These are phyloP conservation scores for Scophthalmus maximus DNA, from an alignment of 2,113 vertebrate genomes.

Conservation along the genomic window DNA sequence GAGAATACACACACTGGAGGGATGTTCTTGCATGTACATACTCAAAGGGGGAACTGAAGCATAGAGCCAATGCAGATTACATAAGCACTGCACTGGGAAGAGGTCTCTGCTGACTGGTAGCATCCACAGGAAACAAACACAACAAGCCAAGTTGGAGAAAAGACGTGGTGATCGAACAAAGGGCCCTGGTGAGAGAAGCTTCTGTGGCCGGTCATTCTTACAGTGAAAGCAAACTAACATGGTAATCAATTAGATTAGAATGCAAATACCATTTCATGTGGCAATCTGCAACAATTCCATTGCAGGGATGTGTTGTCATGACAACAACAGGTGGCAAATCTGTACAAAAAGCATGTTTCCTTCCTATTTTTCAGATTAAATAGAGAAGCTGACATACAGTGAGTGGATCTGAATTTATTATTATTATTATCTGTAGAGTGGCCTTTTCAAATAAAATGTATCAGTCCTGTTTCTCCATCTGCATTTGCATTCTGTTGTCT, in stretches of 20 bases:
- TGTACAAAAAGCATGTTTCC: constrained; percentile 4
- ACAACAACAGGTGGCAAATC: constrained; percentile 65
- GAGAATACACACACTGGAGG: constrained; percentile 56
- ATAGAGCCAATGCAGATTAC: constrained; percentile 67
- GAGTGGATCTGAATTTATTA: not conserved
- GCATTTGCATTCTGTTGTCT: not conserved
- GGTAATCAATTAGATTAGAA: too few relatives aligned
- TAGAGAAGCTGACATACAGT: not conserved
- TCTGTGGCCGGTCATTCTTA: too few relatives aligned
- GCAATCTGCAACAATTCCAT: constrained; percentile 24
- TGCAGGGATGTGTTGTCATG: constrained; percentile 68
- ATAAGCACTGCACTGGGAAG: constrained; percentile 66
- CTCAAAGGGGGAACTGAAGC: constrained; percentile 66
- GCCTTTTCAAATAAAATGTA: not conserved
- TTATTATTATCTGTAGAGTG: not conserved
- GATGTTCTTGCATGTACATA: constrained; percentile 65
- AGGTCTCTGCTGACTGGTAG: constrained; percentile 36
- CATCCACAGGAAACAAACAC: constrained; percentile 33
- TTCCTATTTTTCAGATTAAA: not conserved
- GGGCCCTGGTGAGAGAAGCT: not conserved
- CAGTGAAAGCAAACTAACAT: not conserved
- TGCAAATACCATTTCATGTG: not conserved
- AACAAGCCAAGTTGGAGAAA: not conserved
- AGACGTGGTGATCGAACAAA: constrained; percentile 11
- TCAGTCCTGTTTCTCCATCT: not conserved